phyloP scores from a whole-genome alignment of 2,797 vertebrate genomes.

The Danionella dracula region DNA sequence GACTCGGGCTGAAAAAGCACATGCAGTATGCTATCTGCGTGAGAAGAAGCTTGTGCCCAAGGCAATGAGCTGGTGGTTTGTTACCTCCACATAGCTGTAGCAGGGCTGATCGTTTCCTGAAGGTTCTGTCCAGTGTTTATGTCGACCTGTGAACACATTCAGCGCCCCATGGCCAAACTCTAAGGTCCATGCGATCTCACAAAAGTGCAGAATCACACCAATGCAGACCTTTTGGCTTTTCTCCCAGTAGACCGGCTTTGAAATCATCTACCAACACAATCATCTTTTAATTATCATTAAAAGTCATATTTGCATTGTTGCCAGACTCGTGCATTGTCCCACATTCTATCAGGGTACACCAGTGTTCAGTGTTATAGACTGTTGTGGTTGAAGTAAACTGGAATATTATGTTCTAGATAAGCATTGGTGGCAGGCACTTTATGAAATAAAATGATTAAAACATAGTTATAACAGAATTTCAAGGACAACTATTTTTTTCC shows the following conservation, averaged over 20 bases:
- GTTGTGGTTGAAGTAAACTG: no score
- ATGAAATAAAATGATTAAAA: no score
- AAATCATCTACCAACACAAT: neutral
- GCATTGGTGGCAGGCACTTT: no score
- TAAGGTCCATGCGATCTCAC: neutral
- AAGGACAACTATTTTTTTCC: no score
- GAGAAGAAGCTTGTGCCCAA: neutral
- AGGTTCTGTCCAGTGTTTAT: neutral
- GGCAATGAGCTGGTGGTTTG: constrained; percentile 7
- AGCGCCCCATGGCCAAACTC: constrained; percentile 11
- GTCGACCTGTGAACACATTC: neutral
- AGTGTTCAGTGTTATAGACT: neutral
- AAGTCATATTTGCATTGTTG: neutral
- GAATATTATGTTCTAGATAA: no score
- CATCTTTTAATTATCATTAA: neutral
- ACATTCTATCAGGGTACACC: neutral
- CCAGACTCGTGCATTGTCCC: neutral
- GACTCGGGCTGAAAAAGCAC: neutral
- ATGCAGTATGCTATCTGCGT: constrained; percentile 24
- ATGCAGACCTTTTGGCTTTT: neutral
- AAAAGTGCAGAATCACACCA: neutral
- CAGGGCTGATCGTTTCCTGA: constrained; percentile 13
- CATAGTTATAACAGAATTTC: no score
- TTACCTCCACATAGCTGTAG: constrained; percentile 27
- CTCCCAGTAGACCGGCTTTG: neutral